Percentiles rank a stretch among this genome's conserved stretches.
Evolutionary conservation across 2,797 vertebrate genomes (phyloP).

Genomic region (Mionectes olivaceus): DNA sequence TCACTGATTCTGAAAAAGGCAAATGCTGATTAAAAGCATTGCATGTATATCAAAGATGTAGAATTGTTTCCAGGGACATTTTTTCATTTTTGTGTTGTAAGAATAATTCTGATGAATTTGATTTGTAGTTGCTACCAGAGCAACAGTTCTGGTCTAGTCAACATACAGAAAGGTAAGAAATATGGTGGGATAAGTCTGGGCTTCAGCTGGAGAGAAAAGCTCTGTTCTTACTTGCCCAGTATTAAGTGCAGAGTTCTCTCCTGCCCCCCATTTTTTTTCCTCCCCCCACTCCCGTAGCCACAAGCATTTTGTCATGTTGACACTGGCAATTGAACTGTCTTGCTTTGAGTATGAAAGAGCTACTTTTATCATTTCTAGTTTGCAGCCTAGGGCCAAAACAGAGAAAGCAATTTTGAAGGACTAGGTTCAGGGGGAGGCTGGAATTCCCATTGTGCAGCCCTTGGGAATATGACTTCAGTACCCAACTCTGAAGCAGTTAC

Average conservation of each 20-base stretch:
- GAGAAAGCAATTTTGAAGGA: constrained; percentile 51
- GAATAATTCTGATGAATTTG: constrained; percentile 31
- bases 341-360: constrained; percentile 65
- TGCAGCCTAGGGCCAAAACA: constrained; percentile 74
- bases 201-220: not conserved
- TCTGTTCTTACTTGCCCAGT: constrained; percentile 49
- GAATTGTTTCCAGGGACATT: constrained; percentile 24
- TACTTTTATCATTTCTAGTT: constrained; percentile 75
- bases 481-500: not conserved
- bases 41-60: not conserved
- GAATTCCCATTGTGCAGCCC: constrained; percentile 42
- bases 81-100: constrained; percentile 35
- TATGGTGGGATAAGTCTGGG: not conserved
- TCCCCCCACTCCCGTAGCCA: not conserved
- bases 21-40: constrained; percentile 1
- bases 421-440: constrained; percentile 62
- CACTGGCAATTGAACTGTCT: constrained; percentile 62
- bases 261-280: not conserved
- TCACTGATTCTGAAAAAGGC: not conserved
- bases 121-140: constrained; percentile 53
- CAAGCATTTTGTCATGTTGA: constrained; percentile 57
- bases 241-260: not conserved
- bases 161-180: constrained; percentile 27
- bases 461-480: constrained; percentile 10
- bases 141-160: constrained; percentile 38